Evolutionary conservation across 2,888 invertebrate genomes (phyloP).

Genomic region (Kryphioiulus occultus): DNA sequence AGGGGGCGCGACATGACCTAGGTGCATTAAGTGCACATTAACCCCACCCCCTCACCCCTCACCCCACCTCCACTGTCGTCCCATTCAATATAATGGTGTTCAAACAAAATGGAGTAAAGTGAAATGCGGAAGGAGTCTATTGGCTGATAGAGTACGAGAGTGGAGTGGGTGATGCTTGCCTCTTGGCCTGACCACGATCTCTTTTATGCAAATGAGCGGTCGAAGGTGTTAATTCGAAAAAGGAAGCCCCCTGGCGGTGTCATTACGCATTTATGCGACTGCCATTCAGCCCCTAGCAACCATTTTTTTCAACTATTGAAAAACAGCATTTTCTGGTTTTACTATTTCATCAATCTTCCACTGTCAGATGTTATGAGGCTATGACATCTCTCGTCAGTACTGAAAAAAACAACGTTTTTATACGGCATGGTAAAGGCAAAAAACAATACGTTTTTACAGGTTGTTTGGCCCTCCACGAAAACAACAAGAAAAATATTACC

Average conservation of each 20-base stretch:
- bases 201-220: neutral
- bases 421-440: neutral
- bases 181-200: neutral
- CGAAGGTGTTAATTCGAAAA: conserved; percentile 8
- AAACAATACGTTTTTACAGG: neutral
- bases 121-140: neutral
- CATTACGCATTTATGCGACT: neutral
- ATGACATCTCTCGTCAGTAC: neutral
- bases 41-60: neutral
- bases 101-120: conserved; percentile 18
- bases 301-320: neutral
- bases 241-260: neutral
- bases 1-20: neutral
- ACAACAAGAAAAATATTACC: neutral
- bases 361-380: neutral
- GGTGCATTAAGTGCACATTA: neutral
- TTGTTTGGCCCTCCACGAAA: neutral
- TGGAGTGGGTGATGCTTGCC: neutral
- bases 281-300: neutral
- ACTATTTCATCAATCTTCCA: neutral
- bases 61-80: too few relatives aligned
- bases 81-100: conserved; percentile 7
- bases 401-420: neutral
- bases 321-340: conserved; percentile 24
- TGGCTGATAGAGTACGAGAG: neutral